Base-by-base conservation (phyloP, 2,113 vertebrate species). In the Prionailurus bengalensis region DNA sequence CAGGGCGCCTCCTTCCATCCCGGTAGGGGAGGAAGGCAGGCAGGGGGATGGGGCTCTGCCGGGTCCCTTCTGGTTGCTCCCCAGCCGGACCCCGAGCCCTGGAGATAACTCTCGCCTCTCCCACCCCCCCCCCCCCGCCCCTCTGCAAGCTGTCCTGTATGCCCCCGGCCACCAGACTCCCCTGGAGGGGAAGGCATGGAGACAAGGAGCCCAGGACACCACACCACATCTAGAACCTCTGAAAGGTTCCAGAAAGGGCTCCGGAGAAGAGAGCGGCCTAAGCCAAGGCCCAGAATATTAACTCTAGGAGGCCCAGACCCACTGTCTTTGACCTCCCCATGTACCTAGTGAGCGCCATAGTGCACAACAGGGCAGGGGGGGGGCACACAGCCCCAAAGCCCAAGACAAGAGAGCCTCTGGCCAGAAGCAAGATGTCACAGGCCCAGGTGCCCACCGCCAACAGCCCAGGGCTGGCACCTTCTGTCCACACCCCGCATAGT, bases 331-430 rank as follows among this genome's bases (percentile, higher is more conserved):
- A 39, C 55, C 78, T 71, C n/a, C 65, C 53, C 84, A 25, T 70
- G 70, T 95, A 93, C 16, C 55, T 4, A 9, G 42, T 53, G 33
- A 73, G 19, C 33, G 27, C 12, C 86, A 68, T 5, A 42, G 51
- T 58, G 74, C 53, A 19, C 33, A 31, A 27, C 42, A 55, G 9
- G 1, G 10, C 39, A 27, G 17, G n/a, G 3, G 45, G 85, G 61
- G 85, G 19, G 7, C 4, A 5, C 36, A 61, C 31, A 58, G 15
- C 27, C 36, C 81, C 36, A 25, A 82, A 65, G 82, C 68, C 91
- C 94, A 74, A 51, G 21, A 36, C 73, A 74, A 82, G 80, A 88
- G 39, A 42, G 51, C 66, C 83, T 92, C 93, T 91, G 82, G 65
- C 19, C 45, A 83, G 65, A 82, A 19, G 53, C 42, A 78, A 65